Base-by-base conservation (phyloP, 2,888 invertebrate species). In the Ennomos erosarius region DNA sequence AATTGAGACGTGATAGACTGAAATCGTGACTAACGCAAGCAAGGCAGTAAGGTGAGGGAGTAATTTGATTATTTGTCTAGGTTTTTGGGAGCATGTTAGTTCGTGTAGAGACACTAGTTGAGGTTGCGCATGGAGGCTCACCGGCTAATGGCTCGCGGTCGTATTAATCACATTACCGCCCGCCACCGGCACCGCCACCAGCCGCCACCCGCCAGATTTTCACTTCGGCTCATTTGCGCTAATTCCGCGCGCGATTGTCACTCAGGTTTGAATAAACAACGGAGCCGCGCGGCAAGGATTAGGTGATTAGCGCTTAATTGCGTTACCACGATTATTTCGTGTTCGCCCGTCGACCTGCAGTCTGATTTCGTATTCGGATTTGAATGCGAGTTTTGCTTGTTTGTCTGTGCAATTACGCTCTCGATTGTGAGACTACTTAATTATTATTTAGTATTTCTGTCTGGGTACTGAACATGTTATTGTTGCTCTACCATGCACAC, bases 231-330 rank as follows among this genome's bases (percentile, higher is more conserved):
- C 91, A 92, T 91, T 92, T 91, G 89, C 87, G 87, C 88, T 92
- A 91, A 92, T 92, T 91, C 91, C 87, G 84, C 87, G 86, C 90
- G 88, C 87, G 88, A 91, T 90, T 92, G 92, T 92, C 92, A 91
- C 91, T 91, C 91, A 88, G 90, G 88, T 85, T 86, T 90, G 89
- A 91, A 91, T 91, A 91, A 92, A 91, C 92, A 91, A 90, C 88
- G 85, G 85, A 83, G 84, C 87, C 78, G 83, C 84, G 84, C 84
- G 75, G 87, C 90, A 88, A 91, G 92, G 91, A 91, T 92, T 92
- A 92, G 90, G 88, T 90, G 90, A 92, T 92, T 92, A 92, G 85
- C 82, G 84, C 84, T 76, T 91, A 92, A 92, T 92, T 91, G 87
- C 76, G 86, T 92, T 91, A 90, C 86, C 87, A 80, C 89, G 87